A percentile compares a stretch with the other conserved stretches of the same genome.
Evolutionary conservation across 2,113 vertebrate species (phyloP).

Genomic region (Dromas ardeola): DNA sequence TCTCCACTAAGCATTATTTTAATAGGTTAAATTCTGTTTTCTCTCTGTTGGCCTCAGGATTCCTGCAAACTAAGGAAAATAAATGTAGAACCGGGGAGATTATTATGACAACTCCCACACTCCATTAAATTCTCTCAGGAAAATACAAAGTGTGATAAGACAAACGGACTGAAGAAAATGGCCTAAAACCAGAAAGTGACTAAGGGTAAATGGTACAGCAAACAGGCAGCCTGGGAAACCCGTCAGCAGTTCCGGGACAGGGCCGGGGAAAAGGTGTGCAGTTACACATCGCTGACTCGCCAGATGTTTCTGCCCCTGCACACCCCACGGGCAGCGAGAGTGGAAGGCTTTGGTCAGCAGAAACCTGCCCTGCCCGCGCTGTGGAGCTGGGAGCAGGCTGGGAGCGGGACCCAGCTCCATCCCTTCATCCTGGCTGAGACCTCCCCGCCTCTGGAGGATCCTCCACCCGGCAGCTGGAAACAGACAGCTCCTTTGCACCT

Average conservation of each 20-base stretch:
- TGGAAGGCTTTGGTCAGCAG: not conserved
- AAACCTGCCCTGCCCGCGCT: not conserved
- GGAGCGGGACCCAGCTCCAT: not conserved
- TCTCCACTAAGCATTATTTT: not conserved
- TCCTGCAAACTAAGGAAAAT: conserved; percentile 47
- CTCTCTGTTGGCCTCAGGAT: not conserved
- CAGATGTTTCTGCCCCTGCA: not conserved
- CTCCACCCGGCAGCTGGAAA: not conserved
- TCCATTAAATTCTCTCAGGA: conserved; percentile 42
- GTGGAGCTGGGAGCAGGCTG: not conserved
- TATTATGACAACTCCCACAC: conserved; percentile 25
- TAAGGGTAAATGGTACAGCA: not conserved
- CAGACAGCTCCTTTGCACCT: not conserved
- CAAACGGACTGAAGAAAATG: not conserved
- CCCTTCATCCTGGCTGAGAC: not conserved
- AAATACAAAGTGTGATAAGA: not conserved
- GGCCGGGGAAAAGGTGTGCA: rapidly evolving
- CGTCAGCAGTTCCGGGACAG: rapidly evolving
- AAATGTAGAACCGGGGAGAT: not conserved
- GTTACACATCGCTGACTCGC: rapidly evolving
- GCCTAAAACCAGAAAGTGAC: not conserved
- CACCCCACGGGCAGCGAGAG: rapidly evolving
- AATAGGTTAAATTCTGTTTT: not conserved
- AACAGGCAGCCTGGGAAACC: not conserved
- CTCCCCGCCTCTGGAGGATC: not conserved